phyloP scores from a whole-genome alignment of 37 sponge, comb jelly and placozoan species.

The Crambe crambe region DNA sequence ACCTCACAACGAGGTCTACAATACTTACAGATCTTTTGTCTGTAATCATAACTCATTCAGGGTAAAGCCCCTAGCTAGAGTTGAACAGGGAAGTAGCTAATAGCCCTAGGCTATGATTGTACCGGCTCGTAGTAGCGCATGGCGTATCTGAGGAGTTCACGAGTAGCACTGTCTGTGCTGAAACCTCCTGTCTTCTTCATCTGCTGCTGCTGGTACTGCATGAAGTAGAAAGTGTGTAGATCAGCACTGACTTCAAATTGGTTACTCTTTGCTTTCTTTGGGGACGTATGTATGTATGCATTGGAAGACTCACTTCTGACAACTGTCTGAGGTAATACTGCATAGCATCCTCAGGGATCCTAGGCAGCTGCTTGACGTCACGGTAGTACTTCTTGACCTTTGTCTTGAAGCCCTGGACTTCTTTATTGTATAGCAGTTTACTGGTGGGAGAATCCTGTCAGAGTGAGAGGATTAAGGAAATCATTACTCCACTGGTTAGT shows the following conservation, averaged over 20 bases:
- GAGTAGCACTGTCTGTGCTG: constrained; percentile 52
- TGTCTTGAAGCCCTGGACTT: constrained; percentile 84
- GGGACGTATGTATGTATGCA: no score
- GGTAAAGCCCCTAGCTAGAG: no score
- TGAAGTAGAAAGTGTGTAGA: no score
- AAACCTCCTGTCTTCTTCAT: constrained; percentile 39
- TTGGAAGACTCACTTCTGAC: constrained; percentile 61
- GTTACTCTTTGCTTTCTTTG: no score
- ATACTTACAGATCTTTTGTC: no score
- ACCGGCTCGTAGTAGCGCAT: constrained; percentile 52
- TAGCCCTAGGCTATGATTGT: no score
- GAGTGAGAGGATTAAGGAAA: neutral
- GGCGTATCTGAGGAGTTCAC: constrained; percentile 63
- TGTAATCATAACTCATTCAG: no score
- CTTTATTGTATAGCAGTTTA: constrained; percentile 94
- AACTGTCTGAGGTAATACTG: constrained; percentile 56
- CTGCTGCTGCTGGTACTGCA: constrained; percentile 47
- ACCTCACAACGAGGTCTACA: no score
- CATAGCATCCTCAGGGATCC: constrained; percentile 70
- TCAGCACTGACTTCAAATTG: no score
- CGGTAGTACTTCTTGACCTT: constrained; percentile 70
- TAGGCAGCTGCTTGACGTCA: constrained; percentile 54
- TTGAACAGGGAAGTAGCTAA: no score
- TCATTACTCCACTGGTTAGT: no score
- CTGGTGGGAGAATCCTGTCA: constrained; percentile 83